Conservation (phyloP, 2,888 invertebrate species). For the Diarsia brunnea region DNA sequence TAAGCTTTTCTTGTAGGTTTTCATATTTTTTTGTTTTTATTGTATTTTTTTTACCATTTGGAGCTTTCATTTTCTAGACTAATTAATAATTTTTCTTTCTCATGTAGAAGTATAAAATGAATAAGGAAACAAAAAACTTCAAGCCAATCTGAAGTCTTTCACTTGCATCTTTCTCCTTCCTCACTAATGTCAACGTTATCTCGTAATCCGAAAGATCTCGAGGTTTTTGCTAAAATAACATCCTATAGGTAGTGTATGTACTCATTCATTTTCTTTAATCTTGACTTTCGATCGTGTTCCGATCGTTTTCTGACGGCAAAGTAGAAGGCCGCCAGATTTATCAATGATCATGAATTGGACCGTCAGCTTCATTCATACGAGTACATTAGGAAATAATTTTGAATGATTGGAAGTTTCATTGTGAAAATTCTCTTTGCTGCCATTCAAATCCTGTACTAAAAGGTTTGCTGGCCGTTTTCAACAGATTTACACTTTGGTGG, state of each 20-base stretch:
- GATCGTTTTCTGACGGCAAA: background rate
- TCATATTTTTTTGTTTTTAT: too few relatives aligned
- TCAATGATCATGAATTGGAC: conserved; percentile 8
- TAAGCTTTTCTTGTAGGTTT: too few relatives aligned
- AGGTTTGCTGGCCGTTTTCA: background rate
- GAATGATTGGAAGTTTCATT: background rate
- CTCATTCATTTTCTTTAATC: conserved; percentile 30
- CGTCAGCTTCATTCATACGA: background rate
- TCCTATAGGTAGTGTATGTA: background rate
- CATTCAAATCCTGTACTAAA: background rate
- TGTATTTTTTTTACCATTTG: too few relatives aligned
- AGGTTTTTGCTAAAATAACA: background rate
- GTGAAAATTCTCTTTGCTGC: background rate
- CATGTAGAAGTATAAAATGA: background rate
- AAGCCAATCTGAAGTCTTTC: background rate
- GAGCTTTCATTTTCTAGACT: too few relatives aligned
- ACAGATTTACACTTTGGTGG: background rate
- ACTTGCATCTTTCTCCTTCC: background rate
- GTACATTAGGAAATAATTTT: conserved; percentile 14
- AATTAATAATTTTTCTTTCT: too few relatives aligned
- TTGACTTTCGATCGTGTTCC: conserved; percentile 26
- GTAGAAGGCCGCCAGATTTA: conserved; percentile 7
- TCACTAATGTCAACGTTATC: conserved; percentile 25
- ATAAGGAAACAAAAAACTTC: background rate
- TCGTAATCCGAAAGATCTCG: conserved; percentile 4